Percentiles rank a stretch among this genome's conserved stretches.
Conservation (phyloP, 2,888 invertebrate genomes). For the Meghimatium bilineatum region DNA sequence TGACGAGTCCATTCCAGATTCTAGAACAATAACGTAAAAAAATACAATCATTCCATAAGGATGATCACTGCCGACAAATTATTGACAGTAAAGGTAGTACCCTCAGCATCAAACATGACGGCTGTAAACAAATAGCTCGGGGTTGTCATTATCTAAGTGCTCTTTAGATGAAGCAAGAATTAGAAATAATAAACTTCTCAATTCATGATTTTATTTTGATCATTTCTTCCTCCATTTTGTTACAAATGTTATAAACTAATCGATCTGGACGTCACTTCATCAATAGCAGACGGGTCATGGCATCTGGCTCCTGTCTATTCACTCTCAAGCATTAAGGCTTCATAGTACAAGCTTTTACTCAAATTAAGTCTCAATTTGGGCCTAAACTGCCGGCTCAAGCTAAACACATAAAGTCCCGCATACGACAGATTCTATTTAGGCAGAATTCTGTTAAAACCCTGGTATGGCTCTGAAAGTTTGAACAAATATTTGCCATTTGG, state of each 20-base stretch:
- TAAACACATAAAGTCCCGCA: not conserved
- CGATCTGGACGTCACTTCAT: slow-evolving; percentile 8
- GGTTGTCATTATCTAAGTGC: slow-evolving; percentile 30
- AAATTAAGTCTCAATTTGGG: not conserved
- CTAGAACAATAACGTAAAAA: not conserved
- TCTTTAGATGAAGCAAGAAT: not conserved
- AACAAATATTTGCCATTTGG: no score
- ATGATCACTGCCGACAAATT: not conserved
- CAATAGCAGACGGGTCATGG: not conserved
- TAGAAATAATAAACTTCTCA: not conserved
- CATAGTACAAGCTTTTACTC: slow-evolving; percentile 29
- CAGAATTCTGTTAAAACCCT: not conserved
- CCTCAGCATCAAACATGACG: slow-evolving; percentile 20
- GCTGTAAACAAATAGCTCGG: slow-evolving; percentile 1
- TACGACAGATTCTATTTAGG: not conserved
- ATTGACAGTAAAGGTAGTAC: slow-evolving; percentile 21
- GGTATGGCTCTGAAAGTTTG: no score
- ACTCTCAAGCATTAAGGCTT: not conserved
- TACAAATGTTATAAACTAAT: not conserved
- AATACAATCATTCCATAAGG: not conserved
- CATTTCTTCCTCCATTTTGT: not conserved
- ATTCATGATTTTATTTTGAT: not conserved
- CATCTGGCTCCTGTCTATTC: not conserved
- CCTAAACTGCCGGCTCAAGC: not conserved
- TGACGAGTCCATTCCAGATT: not conserved